phyloP scores from a whole-genome alignment of 2,888 invertebrate genomes.

The Caenorhabditis sp. region DNA sequence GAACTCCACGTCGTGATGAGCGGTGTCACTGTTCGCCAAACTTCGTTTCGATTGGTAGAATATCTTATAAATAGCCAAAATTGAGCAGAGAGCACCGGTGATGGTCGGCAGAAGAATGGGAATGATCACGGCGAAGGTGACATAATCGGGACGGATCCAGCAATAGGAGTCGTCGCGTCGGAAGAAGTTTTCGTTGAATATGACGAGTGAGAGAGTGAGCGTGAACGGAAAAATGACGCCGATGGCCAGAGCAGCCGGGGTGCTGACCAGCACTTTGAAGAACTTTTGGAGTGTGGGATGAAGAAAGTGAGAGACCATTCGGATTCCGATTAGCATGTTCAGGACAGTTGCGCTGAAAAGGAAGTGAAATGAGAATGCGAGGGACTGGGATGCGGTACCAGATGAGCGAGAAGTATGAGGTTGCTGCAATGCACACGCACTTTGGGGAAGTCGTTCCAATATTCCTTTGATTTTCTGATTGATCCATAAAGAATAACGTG shows the following conservation, averaged over 20 bases:
- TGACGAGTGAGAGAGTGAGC: constrained; percentile 4
- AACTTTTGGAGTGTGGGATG: constrained; percentile 23
- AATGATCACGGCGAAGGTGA: constrained; percentile 65
- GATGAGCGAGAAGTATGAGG: constrained; percentile 52
- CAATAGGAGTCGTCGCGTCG: constrained; percentile 67
- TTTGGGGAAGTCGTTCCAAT: constrained; percentile 2
- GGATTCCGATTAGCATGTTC: constrained; percentile 59
- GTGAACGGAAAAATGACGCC: constrained; percentile 34
- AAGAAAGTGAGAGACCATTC: constrained; percentile 50
- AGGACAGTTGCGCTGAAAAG: constrained; percentile 59
- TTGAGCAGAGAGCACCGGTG: constrained; percentile 65
- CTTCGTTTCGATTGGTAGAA: constrained; percentile 50
- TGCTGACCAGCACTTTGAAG: constrained; percentile 34
- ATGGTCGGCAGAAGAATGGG: constrained; percentile 66
- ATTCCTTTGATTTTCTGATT: constrained; percentile 6
- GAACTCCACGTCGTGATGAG: constrained; percentile 48
- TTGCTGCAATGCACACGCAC: constrained; percentile 53
- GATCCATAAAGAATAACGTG: constrained; percentile 34
- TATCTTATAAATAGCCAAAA: constrained; percentile 62
- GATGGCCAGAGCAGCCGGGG: constrained; percentile 46
- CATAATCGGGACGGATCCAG: constrained; percentile 70
- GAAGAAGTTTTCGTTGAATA: constrained; percentile 59
- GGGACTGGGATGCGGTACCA: constrained; percentile 24
- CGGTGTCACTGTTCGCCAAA: constrained; percentile 14
- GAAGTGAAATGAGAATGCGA: background rate